Conservation (phyloP, 2,113 vertebrate genomes). For the Sciurus niger region DNA sequence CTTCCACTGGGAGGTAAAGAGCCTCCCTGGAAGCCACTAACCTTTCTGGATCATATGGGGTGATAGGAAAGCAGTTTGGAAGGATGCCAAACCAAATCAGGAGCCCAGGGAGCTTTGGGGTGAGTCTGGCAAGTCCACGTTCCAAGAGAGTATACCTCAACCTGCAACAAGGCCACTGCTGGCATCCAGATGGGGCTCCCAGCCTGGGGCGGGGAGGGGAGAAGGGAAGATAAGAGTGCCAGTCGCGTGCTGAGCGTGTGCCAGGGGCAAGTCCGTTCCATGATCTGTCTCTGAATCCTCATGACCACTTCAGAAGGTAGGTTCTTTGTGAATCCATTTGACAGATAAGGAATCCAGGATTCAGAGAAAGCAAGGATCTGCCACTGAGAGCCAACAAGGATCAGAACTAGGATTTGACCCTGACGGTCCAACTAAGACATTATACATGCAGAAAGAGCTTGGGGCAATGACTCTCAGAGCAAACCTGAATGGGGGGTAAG, state of each 20-base stretch:
- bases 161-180: background rate
- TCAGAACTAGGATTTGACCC: background rate
- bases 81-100: background rate
- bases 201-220: background rate
- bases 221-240: background rate
- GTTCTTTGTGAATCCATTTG: background rate
- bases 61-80: background rate
- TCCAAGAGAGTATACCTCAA: background rate
- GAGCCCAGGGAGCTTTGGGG: background rate
- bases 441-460: background rate
- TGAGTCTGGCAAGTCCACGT: background rate
- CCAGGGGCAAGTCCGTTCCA: background rate
- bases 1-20: slow-evolving; percentile 19
- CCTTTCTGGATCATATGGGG: background rate
- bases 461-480: background rate
- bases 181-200: background rate
- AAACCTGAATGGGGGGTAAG: too few species aligned
- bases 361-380: background rate
- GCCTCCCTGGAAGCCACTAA: background rate
- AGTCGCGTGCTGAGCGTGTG: background rate
- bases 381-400: background rate
- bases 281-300: background rate
- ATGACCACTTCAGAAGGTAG: background rate
- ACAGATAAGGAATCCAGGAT: background rate
- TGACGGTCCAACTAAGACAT: too few species aligned